A percentile compares a stretch with the other conserved stretches of the same genome.
phyloP scores from a whole-genome alignment of 2,797 vertebrate species.

The Atherinosoma microstoma region DNA sequence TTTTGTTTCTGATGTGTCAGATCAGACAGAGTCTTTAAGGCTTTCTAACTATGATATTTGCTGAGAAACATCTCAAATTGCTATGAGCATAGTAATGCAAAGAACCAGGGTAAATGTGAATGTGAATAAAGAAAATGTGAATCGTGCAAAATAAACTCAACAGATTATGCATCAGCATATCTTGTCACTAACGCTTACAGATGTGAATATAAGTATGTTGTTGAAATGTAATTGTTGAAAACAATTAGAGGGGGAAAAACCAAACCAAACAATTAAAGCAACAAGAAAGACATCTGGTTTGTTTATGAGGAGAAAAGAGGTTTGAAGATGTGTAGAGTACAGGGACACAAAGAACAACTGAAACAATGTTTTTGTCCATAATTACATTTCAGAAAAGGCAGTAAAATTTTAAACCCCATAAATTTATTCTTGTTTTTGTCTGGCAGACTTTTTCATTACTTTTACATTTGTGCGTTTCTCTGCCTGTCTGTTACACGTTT shows the following conservation, averaged over 20 bases:
- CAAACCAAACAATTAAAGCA: slow-evolving; percentile 16
- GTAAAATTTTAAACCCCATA: slow-evolving; percentile 67
- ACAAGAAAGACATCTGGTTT: slow-evolving; percentile 17
- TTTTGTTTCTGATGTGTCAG: slow-evolving; percentile 67
- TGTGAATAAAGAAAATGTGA: slow-evolving; percentile 32
- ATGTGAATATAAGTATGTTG: slow-evolving; percentile 31
- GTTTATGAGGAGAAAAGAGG: slow-evolving; percentile 11
- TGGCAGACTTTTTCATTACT: slow-evolving; percentile 52
- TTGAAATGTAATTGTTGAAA: slow-evolving; percentile 31
- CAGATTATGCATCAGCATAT: slow-evolving; percentile 29
- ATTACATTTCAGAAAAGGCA: slow-evolving; percentile 65
- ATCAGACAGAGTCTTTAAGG: slow-evolving; percentile 51
- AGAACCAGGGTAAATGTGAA: slow-evolving; percentile 20
- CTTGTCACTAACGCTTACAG: slow-evolving; percentile 22
- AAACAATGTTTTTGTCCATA: slow-evolving; percentile 43
- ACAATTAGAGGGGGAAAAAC: slow-evolving; percentile 1
- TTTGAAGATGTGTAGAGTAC: slow-evolving; percentile 35
- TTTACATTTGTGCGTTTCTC: slow-evolving; percentile 17
- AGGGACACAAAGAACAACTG: slow-evolving; percentile 48
- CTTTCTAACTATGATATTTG: slow-evolving; percentile 31
- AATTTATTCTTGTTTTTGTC: slow-evolving; percentile 62
- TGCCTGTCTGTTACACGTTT: slow-evolving; percentile 34
- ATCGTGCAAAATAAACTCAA: slow-evolving; percentile 24
- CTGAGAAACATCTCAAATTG: slow-evolving; percentile 38
- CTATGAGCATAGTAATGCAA: slow-evolving; percentile 32